Percentiles rank a stretch among this genome's conserved stretches.
Evolutionary conservation across 2,888 invertebrate species (phyloP).

Genomic region (Thymelicus lineola): DNA sequence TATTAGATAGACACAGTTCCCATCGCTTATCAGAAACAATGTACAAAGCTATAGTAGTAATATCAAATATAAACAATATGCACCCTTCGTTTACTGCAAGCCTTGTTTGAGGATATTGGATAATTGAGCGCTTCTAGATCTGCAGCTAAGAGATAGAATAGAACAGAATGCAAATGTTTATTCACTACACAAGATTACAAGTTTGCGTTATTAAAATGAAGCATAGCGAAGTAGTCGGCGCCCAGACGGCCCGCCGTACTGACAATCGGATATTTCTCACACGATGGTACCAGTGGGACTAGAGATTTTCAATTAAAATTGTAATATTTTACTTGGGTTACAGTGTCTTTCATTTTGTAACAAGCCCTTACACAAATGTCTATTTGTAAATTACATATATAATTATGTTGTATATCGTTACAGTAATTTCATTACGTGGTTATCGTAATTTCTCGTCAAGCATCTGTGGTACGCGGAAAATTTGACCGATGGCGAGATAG

Average conservation of each 20-base stretch:
- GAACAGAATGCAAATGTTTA: conserved; percentile 83
- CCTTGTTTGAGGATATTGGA: conserved; percentile 82
- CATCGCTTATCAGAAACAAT: conserved; percentile 89
- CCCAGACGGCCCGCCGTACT: conserved; percentile 49
- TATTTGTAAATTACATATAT: conserved; percentile 80
- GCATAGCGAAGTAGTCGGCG: conserved; percentile 72
- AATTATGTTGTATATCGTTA: conserved; percentile 81
- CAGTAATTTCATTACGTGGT: conserved; percentile 85
- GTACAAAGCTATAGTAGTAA: conserved; percentile 89
- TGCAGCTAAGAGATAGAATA: conserved; percentile 78
- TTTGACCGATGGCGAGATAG: conserved; percentile 48
- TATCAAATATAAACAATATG: conserved; percentile 86
- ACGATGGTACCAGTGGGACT: conserved; percentile 87
- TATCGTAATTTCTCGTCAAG: conserved; percentile 80
- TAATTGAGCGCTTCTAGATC: conserved; percentile 84
- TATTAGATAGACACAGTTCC: conserved; percentile 90
- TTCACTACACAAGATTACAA: conserved; percentile 80
- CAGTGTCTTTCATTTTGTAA: conserved; percentile 85
- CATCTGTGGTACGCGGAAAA: conserved; percentile 67
- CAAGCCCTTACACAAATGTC: conserved; percentile 87
- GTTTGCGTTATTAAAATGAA: conserved; percentile 79
- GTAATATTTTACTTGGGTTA: conserved; percentile 86
- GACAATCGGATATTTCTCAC: conserved; percentile 68
- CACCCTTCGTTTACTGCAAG: conserved; percentile 85
- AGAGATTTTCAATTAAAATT: conserved; percentile 88